Evolutionary conservation across 2,888 invertebrate genomes (phyloP), one percentile per base, ranked within the genome.

Genomic region (Leptinotarsa juncta): DNA sequence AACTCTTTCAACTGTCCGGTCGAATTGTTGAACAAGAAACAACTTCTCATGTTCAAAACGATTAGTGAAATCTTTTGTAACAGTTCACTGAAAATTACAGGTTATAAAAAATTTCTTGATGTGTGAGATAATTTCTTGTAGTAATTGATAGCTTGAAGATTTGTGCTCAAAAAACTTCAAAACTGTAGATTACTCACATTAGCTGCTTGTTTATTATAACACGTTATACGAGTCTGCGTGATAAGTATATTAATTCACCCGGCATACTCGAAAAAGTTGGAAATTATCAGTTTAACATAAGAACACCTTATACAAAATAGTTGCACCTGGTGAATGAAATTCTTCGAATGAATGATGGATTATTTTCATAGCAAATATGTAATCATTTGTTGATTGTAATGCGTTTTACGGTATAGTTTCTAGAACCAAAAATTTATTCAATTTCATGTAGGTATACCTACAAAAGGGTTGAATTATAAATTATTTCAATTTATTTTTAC

Each of bases 191-290:
- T 77, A 77, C 76, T 23, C 65, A 73, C 71, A 79, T 82, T 81
- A 81, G 77, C 80, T 75, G 77, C 75, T 77, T 76, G 80, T 82
- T 81, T 81, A 81, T 82, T 78, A 81, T 69, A 75, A 78, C 76
- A 79, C 76, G 77, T 77, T 74, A 69, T 77, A 49, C 62, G 62
- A 57, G 57, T 26, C 67, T 66, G 50, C 72, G 72, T 69, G 77
- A 74, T 77, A 77, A 77, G 77, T 77, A 77, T 70, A 77, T 72
- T 70, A 72, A 77, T 77, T 72, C 62, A 68, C 60, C 18, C 48
- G 16, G 57, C 16, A 42, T 72, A 65, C 26, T 18, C 60, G 70
- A 72, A 75, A 76, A 75, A 50, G 48, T 42, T 48, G 67, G 51
- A 73, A 76, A 76, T 76, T 73, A 71, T 76, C 65, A 57, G 76